Percentiles rank a stretch among this genome's conserved stretches.
Conservation (phyloP, 2,797 vertebrate genomes). For the Limosa lapponica region DNA sequence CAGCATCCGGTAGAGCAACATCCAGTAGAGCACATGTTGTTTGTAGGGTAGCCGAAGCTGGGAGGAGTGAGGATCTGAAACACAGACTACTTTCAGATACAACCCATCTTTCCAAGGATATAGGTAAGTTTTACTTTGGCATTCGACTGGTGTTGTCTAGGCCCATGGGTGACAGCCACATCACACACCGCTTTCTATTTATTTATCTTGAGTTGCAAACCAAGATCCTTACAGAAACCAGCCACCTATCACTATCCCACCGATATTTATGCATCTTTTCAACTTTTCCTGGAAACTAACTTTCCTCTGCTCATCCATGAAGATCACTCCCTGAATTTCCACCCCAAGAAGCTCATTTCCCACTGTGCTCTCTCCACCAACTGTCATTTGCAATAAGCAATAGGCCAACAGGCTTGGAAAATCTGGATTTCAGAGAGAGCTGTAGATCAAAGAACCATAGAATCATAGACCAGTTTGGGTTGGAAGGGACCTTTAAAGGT, state of each 20-base stretch:
- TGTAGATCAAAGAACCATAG: too few relatives aligned
- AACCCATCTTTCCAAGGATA: neutral
- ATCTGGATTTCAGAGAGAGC: neutral
- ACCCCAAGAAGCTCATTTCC: neutral
- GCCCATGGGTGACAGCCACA: neutral
- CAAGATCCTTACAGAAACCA: rapidly evolving
- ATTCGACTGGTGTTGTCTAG: neutral
- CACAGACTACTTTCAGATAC: neutral
- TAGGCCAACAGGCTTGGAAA: neutral
- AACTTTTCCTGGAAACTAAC: neutral
- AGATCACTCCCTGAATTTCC: neutral
- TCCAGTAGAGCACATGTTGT: slow-evolving; percentile 15
- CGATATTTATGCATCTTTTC: neutral
- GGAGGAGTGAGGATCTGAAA: neutral
- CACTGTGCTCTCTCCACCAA: neutral
- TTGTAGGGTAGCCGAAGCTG: neutral
- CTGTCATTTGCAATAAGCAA: neutral
- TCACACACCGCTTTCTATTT: rapidly evolving
- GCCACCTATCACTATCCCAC: rapidly evolving
- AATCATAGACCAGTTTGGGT: rapidly evolving
- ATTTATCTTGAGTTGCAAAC: neutral
- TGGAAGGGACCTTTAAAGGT: neutral
- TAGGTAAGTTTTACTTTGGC: neutral
- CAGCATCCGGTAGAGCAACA: slow-evolving; percentile 27
- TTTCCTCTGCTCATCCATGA: neutral